These are phyloP conservation scores for Ectemnius continuus DNA, from an alignment of 2,888 invertebrate genomes.

Conservation along the genomic window DNA sequence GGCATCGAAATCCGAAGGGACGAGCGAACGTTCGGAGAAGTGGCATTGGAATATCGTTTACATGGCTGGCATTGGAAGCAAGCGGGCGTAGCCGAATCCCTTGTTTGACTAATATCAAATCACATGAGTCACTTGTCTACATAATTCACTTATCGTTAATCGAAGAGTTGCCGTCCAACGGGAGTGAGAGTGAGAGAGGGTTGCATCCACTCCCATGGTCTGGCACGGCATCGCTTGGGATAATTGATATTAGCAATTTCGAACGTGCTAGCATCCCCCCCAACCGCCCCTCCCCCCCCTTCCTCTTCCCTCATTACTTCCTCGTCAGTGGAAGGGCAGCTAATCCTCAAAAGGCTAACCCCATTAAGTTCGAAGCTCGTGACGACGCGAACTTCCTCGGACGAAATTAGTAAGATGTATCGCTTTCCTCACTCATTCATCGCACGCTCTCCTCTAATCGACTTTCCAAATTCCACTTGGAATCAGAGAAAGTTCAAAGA, in stretches of 20 bases:
- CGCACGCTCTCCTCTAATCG: no score
- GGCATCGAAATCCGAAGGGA: no score
- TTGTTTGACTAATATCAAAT: conserved; percentile 30
- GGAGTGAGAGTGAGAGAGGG: neutral
- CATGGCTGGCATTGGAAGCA: neutral
- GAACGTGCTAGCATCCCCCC: conserved; percentile 14
- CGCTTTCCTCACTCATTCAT: neutral
- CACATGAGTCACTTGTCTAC: conserved; percentile 23
- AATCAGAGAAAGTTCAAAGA: no score
- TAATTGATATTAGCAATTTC: conserved; percentile 53
- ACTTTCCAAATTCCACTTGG: no score
- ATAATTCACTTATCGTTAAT: conserved; percentile 34
- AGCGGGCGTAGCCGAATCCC: conserved; percentile 23
- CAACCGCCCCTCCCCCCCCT: conserved; percentile 30
- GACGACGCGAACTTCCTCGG: conserved; percentile 14
- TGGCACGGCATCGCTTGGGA: conserved; percentile 13
- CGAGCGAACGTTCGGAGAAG: no score
- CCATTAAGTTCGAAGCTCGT: conserved; percentile 23
- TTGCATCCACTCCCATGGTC: neutral
- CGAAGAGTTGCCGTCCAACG: conserved; percentile 23
- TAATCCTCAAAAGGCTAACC: conserved; percentile 30
- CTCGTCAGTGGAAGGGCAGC: conserved; percentile 30
- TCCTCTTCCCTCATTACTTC: conserved; percentile 45
- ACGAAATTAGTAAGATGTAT: conserved; percentile 19
- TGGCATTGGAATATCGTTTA: conserved; percentile 12